phyloP scores from a whole-genome alignment of 2,113 vertebrate species.

The Leuciscus idus region DNA sequence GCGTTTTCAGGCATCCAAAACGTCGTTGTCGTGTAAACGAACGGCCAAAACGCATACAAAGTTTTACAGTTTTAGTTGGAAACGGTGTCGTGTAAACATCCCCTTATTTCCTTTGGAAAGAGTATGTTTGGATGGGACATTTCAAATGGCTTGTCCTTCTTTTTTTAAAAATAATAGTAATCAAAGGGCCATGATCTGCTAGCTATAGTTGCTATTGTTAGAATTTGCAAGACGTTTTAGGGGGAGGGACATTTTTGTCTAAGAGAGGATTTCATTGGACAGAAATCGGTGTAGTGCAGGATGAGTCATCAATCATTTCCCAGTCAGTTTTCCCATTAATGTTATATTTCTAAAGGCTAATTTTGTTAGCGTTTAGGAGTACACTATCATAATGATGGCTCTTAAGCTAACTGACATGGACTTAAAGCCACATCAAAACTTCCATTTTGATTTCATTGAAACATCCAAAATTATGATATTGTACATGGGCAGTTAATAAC shows the following conservation, averaged over 20 bases:
- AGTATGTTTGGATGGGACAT: neutral
- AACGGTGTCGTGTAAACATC: no score
- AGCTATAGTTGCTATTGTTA: neutral
- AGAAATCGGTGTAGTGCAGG: neutral
- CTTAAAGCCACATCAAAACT: neutral
- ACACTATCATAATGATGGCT: neutral
- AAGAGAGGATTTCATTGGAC: conserved; percentile 56
- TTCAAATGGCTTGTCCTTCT: neutral
- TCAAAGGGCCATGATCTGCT: neutral
- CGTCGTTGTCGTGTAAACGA: no score
- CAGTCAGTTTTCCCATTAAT: no score
- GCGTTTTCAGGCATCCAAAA: no score
- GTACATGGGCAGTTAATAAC: neutral
- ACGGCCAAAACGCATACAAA: no score
- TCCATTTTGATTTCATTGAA: neutral
- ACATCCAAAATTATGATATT: neutral
- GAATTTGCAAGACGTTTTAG: neutral
- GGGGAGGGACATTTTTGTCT: conserved; percentile 47
- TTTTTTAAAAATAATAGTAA: neutral
- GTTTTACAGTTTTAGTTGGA: no score
- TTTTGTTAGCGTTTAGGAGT: neutral
- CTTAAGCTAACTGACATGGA: neutral
- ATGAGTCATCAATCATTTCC: no score
- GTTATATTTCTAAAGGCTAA: neutral
- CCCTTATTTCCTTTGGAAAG: neutral